A percentile compares a stretch with the other conserved stretches of the same genome.
Conservation (phyloP, 2,113 vertebrate species). For the Antechinus flavipes region DNA sequence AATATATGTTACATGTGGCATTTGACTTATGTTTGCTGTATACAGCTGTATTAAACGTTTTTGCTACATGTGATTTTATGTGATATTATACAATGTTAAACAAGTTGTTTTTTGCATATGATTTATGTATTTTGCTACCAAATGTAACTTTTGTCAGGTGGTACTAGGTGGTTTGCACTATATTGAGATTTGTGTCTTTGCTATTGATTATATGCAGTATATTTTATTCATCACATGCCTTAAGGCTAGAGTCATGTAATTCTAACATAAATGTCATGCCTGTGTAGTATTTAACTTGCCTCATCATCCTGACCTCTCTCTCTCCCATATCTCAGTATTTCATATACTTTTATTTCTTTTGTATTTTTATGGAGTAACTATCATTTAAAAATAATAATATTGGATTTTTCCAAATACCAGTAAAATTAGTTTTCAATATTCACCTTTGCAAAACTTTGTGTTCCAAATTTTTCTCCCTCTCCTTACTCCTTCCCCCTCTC, state of each 20-base stretch:
- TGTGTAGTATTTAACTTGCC: background rate
- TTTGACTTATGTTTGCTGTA: background rate
- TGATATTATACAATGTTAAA: background rate
- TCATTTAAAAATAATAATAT: too few relatives aligned
- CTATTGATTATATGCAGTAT: background rate
- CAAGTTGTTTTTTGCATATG: background rate
- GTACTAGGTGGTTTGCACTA: background rate
- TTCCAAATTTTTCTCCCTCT: too few relatives aligned
- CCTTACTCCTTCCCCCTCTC: too few relatives aligned
- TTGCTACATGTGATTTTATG: background rate
- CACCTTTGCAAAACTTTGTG: too few relatives aligned
- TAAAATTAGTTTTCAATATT: too few relatives aligned
- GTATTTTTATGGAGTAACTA: too few relatives aligned
- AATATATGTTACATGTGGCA: background rate
- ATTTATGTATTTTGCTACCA: background rate
- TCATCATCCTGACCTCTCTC: background rate
- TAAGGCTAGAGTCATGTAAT: background rate
- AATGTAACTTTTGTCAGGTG: background rate
- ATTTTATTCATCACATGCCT: background rate
- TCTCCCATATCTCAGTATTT: too few relatives aligned
- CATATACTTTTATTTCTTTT: too few relatives aligned
- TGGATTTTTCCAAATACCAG: too few relatives aligned
- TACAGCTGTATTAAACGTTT: background rate
- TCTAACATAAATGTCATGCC: background rate
- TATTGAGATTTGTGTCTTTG: background rate